Evolutionary conservation across 2,888 invertebrate genomes (phyloP).

Genomic region (Campaea margaritaria): DNA sequence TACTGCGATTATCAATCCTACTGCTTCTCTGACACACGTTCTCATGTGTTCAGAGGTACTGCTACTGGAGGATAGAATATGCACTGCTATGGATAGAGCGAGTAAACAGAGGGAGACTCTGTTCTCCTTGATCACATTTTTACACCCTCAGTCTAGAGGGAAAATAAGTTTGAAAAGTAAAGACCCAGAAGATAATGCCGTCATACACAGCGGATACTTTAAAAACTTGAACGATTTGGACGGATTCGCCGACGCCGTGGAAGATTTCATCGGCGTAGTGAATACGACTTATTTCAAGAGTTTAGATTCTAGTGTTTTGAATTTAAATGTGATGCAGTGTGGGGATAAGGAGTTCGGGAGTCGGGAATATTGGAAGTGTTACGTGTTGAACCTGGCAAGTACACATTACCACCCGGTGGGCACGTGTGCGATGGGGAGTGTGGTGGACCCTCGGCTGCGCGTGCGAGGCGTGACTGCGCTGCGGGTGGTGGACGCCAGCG

Average conservation of each 20-base stretch:
- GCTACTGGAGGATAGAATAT: constrained; percentile 50
- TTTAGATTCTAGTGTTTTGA: constrained; percentile 41
- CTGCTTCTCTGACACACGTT: constrained; percentile 44
- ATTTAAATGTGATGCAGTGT: constrained; percentile 54
- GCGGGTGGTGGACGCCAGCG: constrained; percentile 86
- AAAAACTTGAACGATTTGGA: constrained; percentile 48
- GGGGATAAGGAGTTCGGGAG: constrained; percentile 49
- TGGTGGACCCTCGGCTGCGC: constrained; percentile 47
- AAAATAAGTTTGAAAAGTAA: constrained; percentile 50
- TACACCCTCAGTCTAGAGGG: constrained; percentile 60
- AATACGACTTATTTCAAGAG: constrained; percentile 46
- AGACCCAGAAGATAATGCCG: constrained; percentile 52
- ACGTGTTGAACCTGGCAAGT: constrained; percentile 52
- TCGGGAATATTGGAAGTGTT: constrained; percentile 65
- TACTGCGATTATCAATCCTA: constrained; percentile 44
- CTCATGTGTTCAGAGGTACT: constrained; percentile 50
- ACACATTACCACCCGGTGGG: constrained; percentile 56
- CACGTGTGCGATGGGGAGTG: constrained; percentile 57
- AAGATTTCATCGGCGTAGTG: constrained; percentile 46
- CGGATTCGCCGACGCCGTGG: constrained; percentile 40
- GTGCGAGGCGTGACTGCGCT: constrained; percentile 84
- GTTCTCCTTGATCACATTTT: constrained; percentile 48
- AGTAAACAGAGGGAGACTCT: constrained; percentile 47
- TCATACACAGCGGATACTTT: constrained; percentile 55
- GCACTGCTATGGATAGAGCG: constrained; percentile 44